Evolutionary conservation across 2,113 vertebrate genomes (phyloP), one percentile per base, ranked within the genome.

Genomic region (Elanoides forficatus): DNA sequence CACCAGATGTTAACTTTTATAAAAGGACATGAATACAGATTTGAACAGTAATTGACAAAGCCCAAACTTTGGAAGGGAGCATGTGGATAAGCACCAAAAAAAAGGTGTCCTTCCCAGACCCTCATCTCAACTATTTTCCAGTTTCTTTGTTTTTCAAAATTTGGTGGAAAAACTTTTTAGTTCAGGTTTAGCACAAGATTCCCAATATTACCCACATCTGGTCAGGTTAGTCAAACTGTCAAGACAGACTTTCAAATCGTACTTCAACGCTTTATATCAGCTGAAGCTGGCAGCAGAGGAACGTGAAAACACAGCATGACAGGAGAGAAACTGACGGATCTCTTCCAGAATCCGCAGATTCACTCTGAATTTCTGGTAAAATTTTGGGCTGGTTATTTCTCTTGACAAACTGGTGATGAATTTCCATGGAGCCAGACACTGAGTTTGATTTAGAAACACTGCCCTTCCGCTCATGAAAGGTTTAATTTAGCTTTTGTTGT

Each of bases 401-500:
- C 45, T 34, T 93, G 94, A 90, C 89, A 97, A 95, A 97, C 23
- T 73, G 36, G 32, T 95, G 73, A 79, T 76, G 53, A 89, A 95
- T 94, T 88, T 74, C 71, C 21, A 34, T 22, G 48, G 58, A 93
- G 70, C 40, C 73, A 97, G 87, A 93, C 65, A 81, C 2, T 2
- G 68, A 72, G 66, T 79, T 88, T 88, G 68, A 83, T 92, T 93
- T 93, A 88, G 74, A 84, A 96, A 92, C 9, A n/a, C 12, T 48
- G 56, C 36, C 27, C 68, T 97, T 81, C 83, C 12, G 0, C 81
- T 95, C 60, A 60, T 15, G 53, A 89, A 65, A 86, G 34, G 34
- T 96, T 94, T 91, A 78, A 95, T 86, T 92, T 86, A 95, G 59
- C 72, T 81, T 66, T 56, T 71, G 48, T 71, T 92, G 71, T n/a